A percentile compares a stretch with the other conserved stretches of the same genome.
Evolutionary conservation across 2,797 vertebrate genomes (phyloP).

Genomic region (Takifugu ocellatus): DNA sequence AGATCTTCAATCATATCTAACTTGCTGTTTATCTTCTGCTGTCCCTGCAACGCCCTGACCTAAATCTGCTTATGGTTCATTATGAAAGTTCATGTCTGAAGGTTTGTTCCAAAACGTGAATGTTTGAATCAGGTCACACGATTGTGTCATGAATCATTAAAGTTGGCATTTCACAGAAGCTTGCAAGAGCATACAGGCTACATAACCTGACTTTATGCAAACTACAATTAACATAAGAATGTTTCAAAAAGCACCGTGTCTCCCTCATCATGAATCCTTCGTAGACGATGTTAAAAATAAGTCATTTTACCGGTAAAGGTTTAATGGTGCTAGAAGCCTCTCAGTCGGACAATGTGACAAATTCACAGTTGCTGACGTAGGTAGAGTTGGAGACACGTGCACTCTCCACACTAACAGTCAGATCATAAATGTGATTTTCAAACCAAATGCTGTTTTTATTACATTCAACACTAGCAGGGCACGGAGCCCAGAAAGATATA

Average conservation of each 20-base stretch:
- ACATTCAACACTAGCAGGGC: conserved; percentile 34
- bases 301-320: conserved; percentile 5
- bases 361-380: conserved; percentile 2
- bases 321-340: conserved; percentile 41
- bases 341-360: conserved; percentile 11
- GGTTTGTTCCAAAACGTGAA: too few species aligned
- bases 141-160: too few species aligned
- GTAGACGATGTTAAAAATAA: not conserved
- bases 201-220: too few species aligned
- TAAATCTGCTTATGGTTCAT: too few species aligned
- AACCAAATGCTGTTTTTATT: conserved; percentile 1
- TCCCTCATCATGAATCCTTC: too few species aligned
- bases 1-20: too few species aligned
- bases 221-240: not conserved
- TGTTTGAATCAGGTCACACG: too few species aligned
- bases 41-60: too few species aligned
- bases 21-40: too few species aligned
- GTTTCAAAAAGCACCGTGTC: not conserved
- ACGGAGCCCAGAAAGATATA: conserved; percentile 10
- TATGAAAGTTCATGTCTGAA: too few species aligned
- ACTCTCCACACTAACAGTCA: not conserved
- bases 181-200: not conserved
- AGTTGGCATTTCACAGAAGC: too few species aligned
- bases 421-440: not conserved
- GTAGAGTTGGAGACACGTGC: conserved; percentile 17